Base-by-base conservation (phyloP, 2,888 invertebrate species). In the Crossocerus cetratus region DNA sequence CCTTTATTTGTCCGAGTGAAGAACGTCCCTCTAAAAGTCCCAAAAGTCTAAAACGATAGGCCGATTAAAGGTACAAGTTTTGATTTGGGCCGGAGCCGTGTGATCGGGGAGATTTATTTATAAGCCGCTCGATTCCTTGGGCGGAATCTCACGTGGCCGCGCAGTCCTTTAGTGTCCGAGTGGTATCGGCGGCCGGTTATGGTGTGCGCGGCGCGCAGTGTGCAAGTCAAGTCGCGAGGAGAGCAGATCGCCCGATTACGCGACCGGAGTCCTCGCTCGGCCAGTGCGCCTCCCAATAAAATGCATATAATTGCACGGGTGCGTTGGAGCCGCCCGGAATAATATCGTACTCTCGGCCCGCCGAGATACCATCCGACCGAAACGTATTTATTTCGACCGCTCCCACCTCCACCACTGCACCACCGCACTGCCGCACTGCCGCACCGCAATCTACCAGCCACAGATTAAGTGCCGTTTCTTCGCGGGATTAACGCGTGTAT, bases 231-330 rank as follows among this genome's bases (percentile, higher is more conserved):
- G 55, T 74, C 63, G 77, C 72, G 68, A 32, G 11, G 32, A 32
- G 57, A 56, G 64, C 72, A 80, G 80, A 80, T 80, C 80, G 72
- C 80, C 73, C 78, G 83, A 80, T 74, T 71, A 76, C 70, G 70
- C 74, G 62, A 77, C 74, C 74, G 71, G 66, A 76, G 69, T 73
- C 72, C 65, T 72, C 61, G 43, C 65, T 72, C 61, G 43, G 32
- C 55, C 63, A 55, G 63, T 56, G 63, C 32, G 32, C 67, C 73
- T 66, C 68, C 32, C 80, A 84, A 86, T 86, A 86, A 87, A 86
- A 82, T 84, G 81, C 86, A 85, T 87, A 86, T 86, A 87, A 86
- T 86, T 85, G 86, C 84, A 80, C 58, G 68, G 60, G 66, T 63
- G 69, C 66, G 67, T 78, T 66, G 65, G 68, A 78, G 65, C 32